Evolutionary conservation across 2,888 invertebrate species (phyloP).

Genomic region (Andrena marginata): DNA sequence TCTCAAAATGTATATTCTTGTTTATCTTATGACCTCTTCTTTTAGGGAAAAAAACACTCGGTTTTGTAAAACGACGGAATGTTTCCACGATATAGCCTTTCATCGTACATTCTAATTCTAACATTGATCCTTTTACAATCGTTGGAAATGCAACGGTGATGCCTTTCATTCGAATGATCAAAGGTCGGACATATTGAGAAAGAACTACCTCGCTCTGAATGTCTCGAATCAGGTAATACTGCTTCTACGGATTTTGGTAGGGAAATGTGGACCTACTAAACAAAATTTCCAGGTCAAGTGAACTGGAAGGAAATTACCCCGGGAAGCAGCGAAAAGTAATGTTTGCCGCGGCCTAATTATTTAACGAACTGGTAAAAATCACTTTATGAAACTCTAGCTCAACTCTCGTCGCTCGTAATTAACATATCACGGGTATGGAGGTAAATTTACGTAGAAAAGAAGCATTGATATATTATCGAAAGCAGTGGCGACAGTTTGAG

Average conservation of each 20-base stretch:
- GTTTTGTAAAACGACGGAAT: neutral
- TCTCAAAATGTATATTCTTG: no score
- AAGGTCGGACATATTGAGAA: slow-evolving; percentile 29
- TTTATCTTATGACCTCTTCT: neutral
- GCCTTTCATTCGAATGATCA: slow-evolving; percentile 56
- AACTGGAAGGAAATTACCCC: neutral
- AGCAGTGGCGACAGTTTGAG: no score
- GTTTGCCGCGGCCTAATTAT: slow-evolving; percentile 12
- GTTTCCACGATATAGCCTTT: slow-evolving; percentile 38
- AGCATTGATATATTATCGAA: neutral
- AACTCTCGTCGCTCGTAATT: no score
- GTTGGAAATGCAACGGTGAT: slow-evolving; percentile 43
- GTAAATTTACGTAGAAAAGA: neutral
- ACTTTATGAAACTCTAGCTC: neutral
- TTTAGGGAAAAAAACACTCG: neutral
- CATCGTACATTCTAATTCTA: slow-evolving; percentile 23
- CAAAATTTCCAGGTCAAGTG: slow-evolving; percentile 22
- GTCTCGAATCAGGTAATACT: slow-evolving; percentile 8
- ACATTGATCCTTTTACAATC: slow-evolving; percentile 38
- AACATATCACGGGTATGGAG: neutral
- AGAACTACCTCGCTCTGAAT: slow-evolving; percentile 32
- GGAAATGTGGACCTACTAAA: slow-evolving; percentile 7
- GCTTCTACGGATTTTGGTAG: neutral
- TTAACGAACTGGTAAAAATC: slow-evolving; percentile 5
- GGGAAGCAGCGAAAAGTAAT: slow-evolving; percentile 5